phyloP scores from a whole-genome alignment of 2,888 invertebrate species.

The Meta bourneti region DNA sequence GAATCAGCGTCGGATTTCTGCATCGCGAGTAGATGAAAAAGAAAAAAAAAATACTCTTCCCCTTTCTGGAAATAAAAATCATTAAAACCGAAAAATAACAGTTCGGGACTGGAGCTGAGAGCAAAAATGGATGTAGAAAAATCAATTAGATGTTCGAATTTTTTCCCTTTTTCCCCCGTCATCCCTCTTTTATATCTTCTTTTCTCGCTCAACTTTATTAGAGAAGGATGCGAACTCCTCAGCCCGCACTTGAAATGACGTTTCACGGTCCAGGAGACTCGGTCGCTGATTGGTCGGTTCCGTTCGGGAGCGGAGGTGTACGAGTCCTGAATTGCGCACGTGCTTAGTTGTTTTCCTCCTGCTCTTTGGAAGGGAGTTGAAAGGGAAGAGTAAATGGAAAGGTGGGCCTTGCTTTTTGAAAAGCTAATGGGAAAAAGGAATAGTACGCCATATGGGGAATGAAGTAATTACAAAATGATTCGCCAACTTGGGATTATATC shows the following conservation, averaged over 20 bases:
- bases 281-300: slow-evolving; percentile 58
- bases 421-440: slow-evolving; percentile 67
- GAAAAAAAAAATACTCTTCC: slow-evolving; percentile 10
- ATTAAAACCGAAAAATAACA: slow-evolving; percentile 68
- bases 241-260: slow-evolving; percentile 74
- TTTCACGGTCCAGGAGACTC: slow-evolving; percentile 72
- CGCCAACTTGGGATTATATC: slow-evolving; percentile 12
- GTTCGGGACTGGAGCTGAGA: slow-evolving; percentile 31
- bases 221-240: slow-evolving; percentile 71
- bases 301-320: slow-evolving; percentile 35
- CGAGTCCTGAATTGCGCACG: slow-evolving; percentile 15
- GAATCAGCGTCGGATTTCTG: slow-evolving; percentile 49
- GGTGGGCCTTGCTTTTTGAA: slow-evolving; percentile 50
- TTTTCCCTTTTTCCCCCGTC: slow-evolving; percentile 45
- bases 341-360: slow-evolving; percentile 69
- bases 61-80: slow-evolving; percentile 58
- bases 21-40: slow-evolving; percentile 7
- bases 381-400: slow-evolving; percentile 46
- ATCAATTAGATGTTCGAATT: slow-evolving; percentile 65
- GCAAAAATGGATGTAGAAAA: slow-evolving; percentile 69
- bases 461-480: slow-evolving; percentile 55
- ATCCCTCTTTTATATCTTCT: slow-evolving; percentile 6
- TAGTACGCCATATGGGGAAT: slow-evolving; percentile 61
- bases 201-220: slow-evolving; percentile 53
- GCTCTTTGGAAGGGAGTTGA: slow-evolving; percentile 47